Percentiles rank a stretch among this genome's conserved stretches.
Conservation (phyloP, 1,140 invertebrate species). For the Glomeris maerens region DNA sequence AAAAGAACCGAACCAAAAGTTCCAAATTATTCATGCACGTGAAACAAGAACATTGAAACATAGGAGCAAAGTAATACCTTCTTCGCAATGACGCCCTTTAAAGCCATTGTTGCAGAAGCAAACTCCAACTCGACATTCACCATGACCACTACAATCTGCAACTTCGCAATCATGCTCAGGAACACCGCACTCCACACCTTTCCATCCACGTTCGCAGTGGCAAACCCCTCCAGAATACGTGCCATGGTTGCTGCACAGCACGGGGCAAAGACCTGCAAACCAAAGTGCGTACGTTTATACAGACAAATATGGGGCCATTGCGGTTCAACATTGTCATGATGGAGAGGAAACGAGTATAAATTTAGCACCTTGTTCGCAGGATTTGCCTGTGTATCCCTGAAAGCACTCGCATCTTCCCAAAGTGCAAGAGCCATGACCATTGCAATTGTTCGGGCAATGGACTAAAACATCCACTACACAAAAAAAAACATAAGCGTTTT, state of each 20-base stretch:
- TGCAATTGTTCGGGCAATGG: conserved; percentile 80
- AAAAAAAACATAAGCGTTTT: too few species aligned
- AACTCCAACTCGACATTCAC: conserved; percentile 70
- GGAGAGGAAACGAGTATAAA: too few species aligned
- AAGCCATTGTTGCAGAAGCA: conserved; percentile 80
- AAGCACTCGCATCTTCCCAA: conserved; percentile 90
- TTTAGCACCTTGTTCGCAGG: conserved; percentile 39
- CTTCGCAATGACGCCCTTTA: conserved; percentile 70
- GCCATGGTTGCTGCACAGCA: conserved; percentile 89
- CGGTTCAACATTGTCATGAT: conserved; percentile 3
- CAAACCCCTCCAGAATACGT: conserved; percentile 89
- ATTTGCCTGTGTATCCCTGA: conserved; percentile 79
- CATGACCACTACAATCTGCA: conserved; percentile 79
- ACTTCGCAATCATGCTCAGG: conserved; percentile 80
- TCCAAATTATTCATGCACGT: not conserved
- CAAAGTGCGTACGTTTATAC: conserved; percentile 14
- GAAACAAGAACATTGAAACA: not conserved
- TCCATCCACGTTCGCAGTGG: conserved; percentile 92
- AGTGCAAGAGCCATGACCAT: conserved; percentile 83
- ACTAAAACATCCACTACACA: conserved; percentile 20
- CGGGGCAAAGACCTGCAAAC: conserved; percentile 78
- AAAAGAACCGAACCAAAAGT: not conserved
- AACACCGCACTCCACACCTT: conserved; percentile 88
- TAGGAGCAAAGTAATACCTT: conserved; percentile 41
- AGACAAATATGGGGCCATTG: not conserved